Base-by-base conservation (phyloP, 2,888 invertebrate genomes). In the Syritta pipiens region DNA sequence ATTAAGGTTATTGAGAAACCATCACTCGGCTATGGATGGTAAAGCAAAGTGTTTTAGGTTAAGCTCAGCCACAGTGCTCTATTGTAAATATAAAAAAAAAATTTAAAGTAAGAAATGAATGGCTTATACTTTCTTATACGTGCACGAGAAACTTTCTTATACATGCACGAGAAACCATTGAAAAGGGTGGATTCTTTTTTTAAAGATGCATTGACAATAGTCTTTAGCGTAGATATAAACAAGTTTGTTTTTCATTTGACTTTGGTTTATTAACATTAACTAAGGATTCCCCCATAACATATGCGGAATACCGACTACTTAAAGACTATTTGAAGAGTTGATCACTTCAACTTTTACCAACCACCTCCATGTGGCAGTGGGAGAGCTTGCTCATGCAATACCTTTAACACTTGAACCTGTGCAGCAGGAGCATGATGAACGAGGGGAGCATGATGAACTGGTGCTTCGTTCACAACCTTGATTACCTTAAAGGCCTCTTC, bases 301-400 rank as follows among this genome's bases (percentile, higher is more conserved):
- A 49, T 44, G 65, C 12, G 44, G 10, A 55, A 63, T 17, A 5
- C 9, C n/a, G 14, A 14, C 37, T 37, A 17, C 37, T 30, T 4
- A 49, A 20, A 14, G 7, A 10, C n/a, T 30, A n/a, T 12, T n/a
- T 24, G n/a, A 37, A 7, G 12, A 37, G 37, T 37, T 57, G 55
- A 48, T 37, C 28, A 19, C 40, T 44, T 24, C 24, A 19, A 12
- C 9, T 10, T 10, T 3, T 19, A 57, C 74, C 77, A 72, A n/a
- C 77, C 72, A 2, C 2, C 6, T 5, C 22, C 10, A 10, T 28
- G 17, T 7, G 35, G 28, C 0, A 40, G 3, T 30, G 37, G 53
- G n/a, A 35, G 14, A 12, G 28, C 49, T 26, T 57, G 32, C 37
- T 55, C 40, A 19, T 75, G 68, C 12, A 76, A 0, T 3, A 76